A percentile compares a stretch with the other conserved stretches of the same genome.
These are phyloP conservation scores for Callipepla squamata DNA, from an alignment of 2,113 vertebrate genomes.

Conservation along the genomic window DNA sequence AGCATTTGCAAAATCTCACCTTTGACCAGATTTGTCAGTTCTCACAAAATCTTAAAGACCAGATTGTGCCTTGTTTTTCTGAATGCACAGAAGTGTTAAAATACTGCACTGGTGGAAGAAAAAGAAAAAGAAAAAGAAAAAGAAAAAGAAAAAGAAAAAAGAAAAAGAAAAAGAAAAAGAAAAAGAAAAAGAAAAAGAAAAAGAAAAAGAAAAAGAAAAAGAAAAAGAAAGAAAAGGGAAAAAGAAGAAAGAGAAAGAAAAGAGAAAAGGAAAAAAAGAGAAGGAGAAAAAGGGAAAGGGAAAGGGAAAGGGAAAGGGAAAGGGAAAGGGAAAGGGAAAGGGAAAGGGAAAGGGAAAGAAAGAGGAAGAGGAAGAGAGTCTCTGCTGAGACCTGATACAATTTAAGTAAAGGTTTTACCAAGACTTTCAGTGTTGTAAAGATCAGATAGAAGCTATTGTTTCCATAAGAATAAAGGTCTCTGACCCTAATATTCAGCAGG, in stretches of 20 bases:
- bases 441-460: background rate
- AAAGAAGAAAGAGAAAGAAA: accelerated
- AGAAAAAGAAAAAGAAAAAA: background rate
- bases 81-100: slow-evolving; percentile 25
- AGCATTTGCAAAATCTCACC: slow-evolving; percentile 65
- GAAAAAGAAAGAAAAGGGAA: background rate
- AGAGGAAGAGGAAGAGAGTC: too few species aligned
- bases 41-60: slow-evolving; percentile 54
- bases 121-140: accelerated
- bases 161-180: accelerated
- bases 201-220: background rate
- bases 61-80: background rate
- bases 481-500: background rate
- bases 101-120: background rate
- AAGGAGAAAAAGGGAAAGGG: too few species aligned
- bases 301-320: background rate
- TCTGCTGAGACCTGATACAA: background rate
- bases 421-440: background rate
- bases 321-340: accelerated
- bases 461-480: background rate
- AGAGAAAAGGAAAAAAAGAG: background rate
- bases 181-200: accelerated
- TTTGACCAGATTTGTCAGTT: slow-evolving; percentile 62
- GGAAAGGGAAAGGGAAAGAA: background rate
- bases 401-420: background rate